Conservation (phyloP, 2,797 vertebrate species). For the Coregonus ussuriensis region DNA sequence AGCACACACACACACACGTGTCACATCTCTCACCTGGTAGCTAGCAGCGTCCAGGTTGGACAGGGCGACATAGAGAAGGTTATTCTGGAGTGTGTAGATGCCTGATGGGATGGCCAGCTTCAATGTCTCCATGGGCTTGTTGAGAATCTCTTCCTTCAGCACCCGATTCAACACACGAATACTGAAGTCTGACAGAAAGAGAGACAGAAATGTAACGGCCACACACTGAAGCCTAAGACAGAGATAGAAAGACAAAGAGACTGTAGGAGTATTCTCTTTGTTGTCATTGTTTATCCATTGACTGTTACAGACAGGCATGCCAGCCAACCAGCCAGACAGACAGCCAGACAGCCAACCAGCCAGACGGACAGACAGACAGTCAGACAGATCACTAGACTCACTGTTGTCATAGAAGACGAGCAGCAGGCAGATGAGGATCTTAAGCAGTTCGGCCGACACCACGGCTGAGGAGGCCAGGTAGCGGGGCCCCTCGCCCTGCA, state of each 20-base stretch:
- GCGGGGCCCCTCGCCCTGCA: slow-evolving; percentile 92
- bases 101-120: slow-evolving; percentile 96
- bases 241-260: not conserved
- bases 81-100: slow-evolving; percentile 98
- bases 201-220: not conserved
- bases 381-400: slow-evolving; percentile 56
- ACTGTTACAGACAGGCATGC: not conserved
- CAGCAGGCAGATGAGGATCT: slow-evolving; percentile 89
- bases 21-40: slow-evolving; percentile 80
- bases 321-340: not conserved
- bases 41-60: slow-evolving; percentile 87
- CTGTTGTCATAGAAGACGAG: slow-evolving; percentile 92
- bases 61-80: slow-evolving; percentile 84
- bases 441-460: slow-evolving; percentile 92
- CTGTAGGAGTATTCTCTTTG: not conserved
- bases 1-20: not conserved
- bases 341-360: not conserved
- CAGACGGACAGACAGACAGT: not conserved
- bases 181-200: slow-evolving; percentile 72
- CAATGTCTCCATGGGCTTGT: slow-evolving; percentile 92
- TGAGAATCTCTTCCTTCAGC: slow-evolving; percentile 82
- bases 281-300: too few species aligned
- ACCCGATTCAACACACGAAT: slow-evolving; percentile 74
- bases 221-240: not conserved
- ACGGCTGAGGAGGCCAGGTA: slow-evolving; percentile 97